phyloP scores from a whole-genome alignment of 2,888 invertebrate genomes.

The Caenorhabditis becei region DNA sequence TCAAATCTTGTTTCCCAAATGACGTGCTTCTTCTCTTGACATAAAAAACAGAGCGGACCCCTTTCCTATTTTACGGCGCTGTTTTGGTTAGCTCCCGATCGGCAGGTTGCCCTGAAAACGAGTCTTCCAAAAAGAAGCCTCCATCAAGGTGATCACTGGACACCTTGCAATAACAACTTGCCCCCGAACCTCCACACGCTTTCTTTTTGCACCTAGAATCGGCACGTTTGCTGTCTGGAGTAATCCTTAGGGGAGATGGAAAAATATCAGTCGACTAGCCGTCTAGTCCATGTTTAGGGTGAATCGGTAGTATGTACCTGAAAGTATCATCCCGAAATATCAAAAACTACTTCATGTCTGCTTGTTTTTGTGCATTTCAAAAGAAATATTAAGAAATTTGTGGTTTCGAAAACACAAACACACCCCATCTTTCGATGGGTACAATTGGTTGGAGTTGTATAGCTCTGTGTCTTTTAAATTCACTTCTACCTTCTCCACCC shows the following conservation, averaged over 20 bases:
- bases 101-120: background rate
- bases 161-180: background rate
- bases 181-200: background rate
- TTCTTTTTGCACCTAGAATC: background rate
- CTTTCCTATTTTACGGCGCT: background rate
- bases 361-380: no score
- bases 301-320: no score
- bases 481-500: background rate
- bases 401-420: background rate
- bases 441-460: no score
- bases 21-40: slow-evolving; percentile 21
- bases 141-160: background rate
- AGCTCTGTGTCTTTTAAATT: no score
- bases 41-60: background rate
- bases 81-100: background rate
- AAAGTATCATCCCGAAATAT: no score
- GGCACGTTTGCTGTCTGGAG: background rate
- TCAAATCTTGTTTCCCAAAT: slow-evolving; percentile 12
- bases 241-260: background rate
- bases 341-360: no score
- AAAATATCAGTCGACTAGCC: no score
- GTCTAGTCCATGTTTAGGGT: no score
- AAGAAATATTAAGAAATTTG: no score
- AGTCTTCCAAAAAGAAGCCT: background rate
- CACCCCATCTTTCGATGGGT: no score